Conservation (phyloP, 2,797 vertebrate species). For the Leuciscus waleckii region DNA sequence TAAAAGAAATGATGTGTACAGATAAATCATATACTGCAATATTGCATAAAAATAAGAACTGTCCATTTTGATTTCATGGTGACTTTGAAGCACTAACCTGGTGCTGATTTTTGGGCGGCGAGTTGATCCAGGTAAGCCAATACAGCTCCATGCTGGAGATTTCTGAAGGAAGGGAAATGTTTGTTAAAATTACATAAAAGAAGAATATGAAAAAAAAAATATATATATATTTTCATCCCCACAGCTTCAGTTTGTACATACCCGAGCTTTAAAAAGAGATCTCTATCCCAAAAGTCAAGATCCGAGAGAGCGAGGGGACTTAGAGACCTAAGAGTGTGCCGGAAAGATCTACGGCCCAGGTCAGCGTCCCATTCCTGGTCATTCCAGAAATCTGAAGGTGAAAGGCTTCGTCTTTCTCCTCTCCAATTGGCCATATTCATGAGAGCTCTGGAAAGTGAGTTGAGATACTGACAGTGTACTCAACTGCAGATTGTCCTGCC, state of each 20-base stretch:
- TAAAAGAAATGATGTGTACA: neutral
- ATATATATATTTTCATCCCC: neutral
- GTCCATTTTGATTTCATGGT: neutral
- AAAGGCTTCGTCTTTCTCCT: slow-evolving; percentile 59
- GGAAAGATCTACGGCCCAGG: slow-evolving; percentile 58
- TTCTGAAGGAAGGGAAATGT: slow-evolving; percentile 46
- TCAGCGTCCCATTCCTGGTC: slow-evolving; percentile 52
- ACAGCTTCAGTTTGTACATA: slow-evolving; percentile 53
- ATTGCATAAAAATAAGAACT: neutral
- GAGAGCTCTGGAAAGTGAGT: slow-evolving; percentile 38
- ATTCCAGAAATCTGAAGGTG: slow-evolving; percentile 53
- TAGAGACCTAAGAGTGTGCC: slow-evolving; percentile 58
- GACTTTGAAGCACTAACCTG: slow-evolving; percentile 63
- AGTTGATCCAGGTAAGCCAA: slow-evolving; percentile 67
- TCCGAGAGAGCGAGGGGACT: slow-evolving; percentile 65
- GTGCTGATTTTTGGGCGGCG: slow-evolving; percentile 66
- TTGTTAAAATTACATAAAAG: slow-evolving; percentile 8
- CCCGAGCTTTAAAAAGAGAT: slow-evolving; percentile 70
- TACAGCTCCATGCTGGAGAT: slow-evolving; percentile 73
- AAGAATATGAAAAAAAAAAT: neutral
- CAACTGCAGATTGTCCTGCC: slow-evolving; percentile 35
- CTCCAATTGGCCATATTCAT: slow-evolving; percentile 56
- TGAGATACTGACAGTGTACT: slow-evolving; percentile 56
- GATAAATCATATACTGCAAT: neutral
- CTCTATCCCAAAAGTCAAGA: slow-evolving; percentile 74